A percentile compares a stretch with the other conserved stretches of the same genome.
These are phyloP conservation scores for Gymnocypris eckloni DNA, from an alignment of 2,797 vertebrate genomes.

Conservation along the genomic window DNA sequence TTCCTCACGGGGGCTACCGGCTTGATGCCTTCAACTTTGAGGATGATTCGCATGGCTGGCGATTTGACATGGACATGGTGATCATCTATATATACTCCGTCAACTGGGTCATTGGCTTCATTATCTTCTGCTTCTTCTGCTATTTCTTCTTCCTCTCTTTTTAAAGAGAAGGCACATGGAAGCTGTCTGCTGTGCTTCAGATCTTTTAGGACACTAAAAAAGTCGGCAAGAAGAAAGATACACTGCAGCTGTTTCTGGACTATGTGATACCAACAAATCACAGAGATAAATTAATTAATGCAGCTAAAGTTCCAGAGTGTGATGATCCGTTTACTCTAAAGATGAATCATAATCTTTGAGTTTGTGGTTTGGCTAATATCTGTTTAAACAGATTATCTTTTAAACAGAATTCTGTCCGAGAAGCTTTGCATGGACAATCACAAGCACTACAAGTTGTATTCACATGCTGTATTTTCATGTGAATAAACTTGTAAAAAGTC, in stretches of 20 bases:
- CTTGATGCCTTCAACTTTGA: constrained; percentile 89
- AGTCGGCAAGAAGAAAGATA: not conserved
- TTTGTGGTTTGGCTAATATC: constrained; percentile 18
- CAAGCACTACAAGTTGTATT: not conserved
- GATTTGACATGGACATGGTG: constrained; percentile 94
- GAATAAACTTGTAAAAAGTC: not conserved
- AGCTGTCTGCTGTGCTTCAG: not conserved
- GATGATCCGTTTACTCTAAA: not conserved
- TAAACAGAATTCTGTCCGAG: not conserved
- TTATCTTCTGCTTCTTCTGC: constrained; percentile 92
- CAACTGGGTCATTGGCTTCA: constrained; percentile 95
- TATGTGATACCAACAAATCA: not conserved
- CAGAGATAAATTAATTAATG: not conserved
- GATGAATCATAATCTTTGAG: not conserved
- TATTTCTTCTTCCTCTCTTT: constrained; percentile 89
- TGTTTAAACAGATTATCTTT: constrained; percentile 7
- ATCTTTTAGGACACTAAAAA: constrained; percentile 3
- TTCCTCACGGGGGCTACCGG: constrained; percentile 86
- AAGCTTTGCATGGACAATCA: not conserved
- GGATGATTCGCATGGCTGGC: constrained; percentile 85
- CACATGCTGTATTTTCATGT: not conserved
- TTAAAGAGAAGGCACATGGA: constrained; percentile 54
- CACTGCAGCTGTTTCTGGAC: not conserved
- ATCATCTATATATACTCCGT: constrained; percentile 95
- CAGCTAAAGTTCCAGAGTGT: not conserved